These are phyloP conservation scores for Telmatherina bonti DNA, from an alignment of 2,797 vertebrate species.

Conservation along the genomic window DNA sequence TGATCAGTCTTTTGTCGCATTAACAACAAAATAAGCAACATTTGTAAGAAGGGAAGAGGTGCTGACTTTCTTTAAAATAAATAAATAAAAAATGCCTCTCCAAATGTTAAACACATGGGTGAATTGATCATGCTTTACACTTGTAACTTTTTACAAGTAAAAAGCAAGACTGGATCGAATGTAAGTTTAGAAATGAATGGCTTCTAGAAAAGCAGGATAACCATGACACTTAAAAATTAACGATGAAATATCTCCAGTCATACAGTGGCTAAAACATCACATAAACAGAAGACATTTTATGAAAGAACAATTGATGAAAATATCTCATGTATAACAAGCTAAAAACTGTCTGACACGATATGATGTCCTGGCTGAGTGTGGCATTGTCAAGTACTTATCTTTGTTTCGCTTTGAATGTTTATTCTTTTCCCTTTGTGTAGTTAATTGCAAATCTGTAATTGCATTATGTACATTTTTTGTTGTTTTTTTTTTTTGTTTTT, in stretches of 20 bases:
- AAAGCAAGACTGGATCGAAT: neutral
- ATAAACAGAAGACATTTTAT: no score
- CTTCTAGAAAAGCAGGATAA: neutral
- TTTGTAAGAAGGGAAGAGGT: neutral
- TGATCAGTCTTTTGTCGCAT: neutral
- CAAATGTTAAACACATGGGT: neutral
- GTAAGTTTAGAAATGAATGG: neutral
- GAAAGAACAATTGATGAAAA: no score
- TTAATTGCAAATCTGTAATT: no score
- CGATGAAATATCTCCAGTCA: neutral
- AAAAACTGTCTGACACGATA: no score
- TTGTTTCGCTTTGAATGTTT: neutral
- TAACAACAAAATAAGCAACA: neutral
- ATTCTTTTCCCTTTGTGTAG: no score
- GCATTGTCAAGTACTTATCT: neutral
- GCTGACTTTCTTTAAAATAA: neutral
- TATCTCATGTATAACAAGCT: no score
- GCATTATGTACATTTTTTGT: no score
- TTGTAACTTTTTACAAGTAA: neutral
- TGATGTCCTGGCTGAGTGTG: neutral
- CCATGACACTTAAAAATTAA: neutral
- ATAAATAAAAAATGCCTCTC: neutral
- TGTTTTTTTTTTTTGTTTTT: no score
- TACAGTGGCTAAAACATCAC: neutral
- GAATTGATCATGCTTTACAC: neutral